Base-by-base conservation (phyloP, 2,888 invertebrate species). In the Heliconius erato region DNA sequence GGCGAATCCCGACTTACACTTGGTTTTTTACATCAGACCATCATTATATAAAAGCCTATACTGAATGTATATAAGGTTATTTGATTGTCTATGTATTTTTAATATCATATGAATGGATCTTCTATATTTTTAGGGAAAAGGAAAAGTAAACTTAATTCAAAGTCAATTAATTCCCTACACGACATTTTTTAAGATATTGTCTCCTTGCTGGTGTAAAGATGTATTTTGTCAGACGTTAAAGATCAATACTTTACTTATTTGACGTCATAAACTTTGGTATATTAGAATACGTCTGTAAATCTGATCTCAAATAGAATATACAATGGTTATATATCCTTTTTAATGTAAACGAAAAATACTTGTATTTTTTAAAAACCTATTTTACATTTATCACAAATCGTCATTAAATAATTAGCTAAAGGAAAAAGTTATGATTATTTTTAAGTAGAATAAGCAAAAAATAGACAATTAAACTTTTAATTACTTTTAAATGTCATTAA, bases 401-500 rank as follows among this genome's bases (percentile, higher is more conserved):
- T 4, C 16, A 19, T 49, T 19, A 49, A 49, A 49, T 49, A 49
- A 49, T 49, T 49, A 49, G 16, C 49, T 49, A 49, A 49, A 16
- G 16, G 5, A 49, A 49, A 49, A 49, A 6, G 19, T 49, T 16
- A 49, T 49, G 1, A 49, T 19, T 16, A 16, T 49, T 19, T 49
- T 6, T 49, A 49, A 49, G 49, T 6, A 49, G 49, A 49, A 49
- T 49, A 49, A 49, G 16, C 49, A 49, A 54, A 67, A 35, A 44
- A 65, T 6, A 16, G 26, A 59, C 54, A 74, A 80, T 76, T 54
- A 80, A 76, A 74, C 49, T 80, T 74, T 14, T 35, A 74, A 80
- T 74, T 74, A 35, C 49, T 74, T 76, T 68, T 28, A 80, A 80
- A 74, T 35, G 74, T 65, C 68, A 68, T 40, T 35, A 65, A 69